Percentiles rank a stretch among this genome's conserved stretches.
phyloP scores from a whole-genome alignment of 2,797 vertebrate species.

The Myiothlypis chrysogaster region DNA sequence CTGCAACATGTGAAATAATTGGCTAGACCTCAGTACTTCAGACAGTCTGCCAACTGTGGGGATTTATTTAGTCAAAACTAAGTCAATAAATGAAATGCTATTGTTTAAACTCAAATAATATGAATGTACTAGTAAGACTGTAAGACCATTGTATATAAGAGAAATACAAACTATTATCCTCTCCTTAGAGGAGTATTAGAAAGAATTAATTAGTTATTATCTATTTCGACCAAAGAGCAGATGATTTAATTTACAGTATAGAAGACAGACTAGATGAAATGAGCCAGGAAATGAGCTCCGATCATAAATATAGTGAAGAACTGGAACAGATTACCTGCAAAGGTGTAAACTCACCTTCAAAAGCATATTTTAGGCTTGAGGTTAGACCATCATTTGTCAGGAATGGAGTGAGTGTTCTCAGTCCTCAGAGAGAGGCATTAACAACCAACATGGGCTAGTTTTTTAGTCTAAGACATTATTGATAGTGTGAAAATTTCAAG shows the following conservation, averaged over 20 bases:
- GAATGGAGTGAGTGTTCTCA: neutral
- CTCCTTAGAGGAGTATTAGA: neutral
- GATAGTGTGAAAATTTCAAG: neutral
- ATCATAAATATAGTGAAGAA: neutral
- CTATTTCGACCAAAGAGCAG: neutral
- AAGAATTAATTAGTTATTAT: neutral
- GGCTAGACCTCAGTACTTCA: neutral
- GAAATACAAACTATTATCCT: neutral
- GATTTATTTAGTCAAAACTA: neutral
- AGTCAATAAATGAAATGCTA: neutral
- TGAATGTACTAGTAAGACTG: neutral
- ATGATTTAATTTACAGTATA: neutral
- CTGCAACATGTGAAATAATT: neutral
- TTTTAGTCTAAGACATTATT: neutral
- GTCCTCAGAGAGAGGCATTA: neutral
- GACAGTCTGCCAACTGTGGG: neutral
- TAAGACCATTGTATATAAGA: neutral
- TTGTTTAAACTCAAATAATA: neutral
- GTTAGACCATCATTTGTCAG: neutral
- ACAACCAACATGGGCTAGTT: fast-evolving
- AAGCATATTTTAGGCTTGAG: neutral
- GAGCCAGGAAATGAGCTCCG: neutral
- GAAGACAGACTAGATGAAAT: neutral
- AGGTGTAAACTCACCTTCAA: neutral
- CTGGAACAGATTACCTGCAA: neutral